Conservation (phyloP, 2,797 vertebrate species). For the Brachymystax lenok region DNA sequence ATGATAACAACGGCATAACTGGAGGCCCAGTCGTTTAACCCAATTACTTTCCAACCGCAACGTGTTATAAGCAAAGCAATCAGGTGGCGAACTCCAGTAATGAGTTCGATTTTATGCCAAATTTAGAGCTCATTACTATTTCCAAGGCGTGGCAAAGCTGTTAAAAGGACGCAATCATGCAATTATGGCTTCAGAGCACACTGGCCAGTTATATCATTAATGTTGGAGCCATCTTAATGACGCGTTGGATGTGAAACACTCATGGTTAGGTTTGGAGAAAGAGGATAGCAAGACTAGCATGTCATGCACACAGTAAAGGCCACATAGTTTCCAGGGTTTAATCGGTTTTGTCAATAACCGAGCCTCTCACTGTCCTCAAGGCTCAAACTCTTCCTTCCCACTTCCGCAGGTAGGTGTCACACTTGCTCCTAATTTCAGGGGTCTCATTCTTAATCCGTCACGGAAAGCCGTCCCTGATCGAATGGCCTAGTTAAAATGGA, state of each 20-base stretch:
- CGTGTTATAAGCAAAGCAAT: constrained; percentile 94
- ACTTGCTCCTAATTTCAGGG: constrained; percentile 90
- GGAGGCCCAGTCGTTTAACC: constrained; percentile 81
- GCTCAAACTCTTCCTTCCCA: constrained; percentile 85
- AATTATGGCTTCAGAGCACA: constrained; percentile 66
- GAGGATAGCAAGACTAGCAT: constrained; percentile 44
- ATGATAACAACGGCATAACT: constrained; percentile 63
- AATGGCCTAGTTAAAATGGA: constrained; percentile 57
- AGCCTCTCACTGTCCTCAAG: constrained; percentile 48
- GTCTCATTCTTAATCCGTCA: constrained; percentile 66
- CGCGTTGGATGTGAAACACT: constrained; percentile 67
- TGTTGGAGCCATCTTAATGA: constrained; percentile 68
- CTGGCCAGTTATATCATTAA: constrained; percentile 75
- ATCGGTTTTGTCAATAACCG: not conserved
- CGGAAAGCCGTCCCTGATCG: constrained; percentile 61
- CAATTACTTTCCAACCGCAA: constrained; percentile 90
- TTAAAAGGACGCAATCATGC: constrained; percentile 73
- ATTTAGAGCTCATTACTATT: constrained; percentile 92
- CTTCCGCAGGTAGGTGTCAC: constrained; percentile 97
- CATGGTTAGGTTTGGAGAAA: constrained; percentile 60
- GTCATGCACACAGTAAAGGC: constrained; percentile 39
- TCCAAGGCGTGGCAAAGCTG: constrained; percentile 82
- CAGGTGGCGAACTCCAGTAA: constrained; percentile 94
- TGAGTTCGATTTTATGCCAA: constrained; percentile 99
- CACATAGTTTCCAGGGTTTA: constrained; percentile 12